A percentile compares a stretch with the other conserved stretches of the same genome.
These are phyloP conservation scores for Sphaerophoria rueppellii DNA, from an alignment of 2,888 invertebrate species.

Conservation along the genomic window DNA sequence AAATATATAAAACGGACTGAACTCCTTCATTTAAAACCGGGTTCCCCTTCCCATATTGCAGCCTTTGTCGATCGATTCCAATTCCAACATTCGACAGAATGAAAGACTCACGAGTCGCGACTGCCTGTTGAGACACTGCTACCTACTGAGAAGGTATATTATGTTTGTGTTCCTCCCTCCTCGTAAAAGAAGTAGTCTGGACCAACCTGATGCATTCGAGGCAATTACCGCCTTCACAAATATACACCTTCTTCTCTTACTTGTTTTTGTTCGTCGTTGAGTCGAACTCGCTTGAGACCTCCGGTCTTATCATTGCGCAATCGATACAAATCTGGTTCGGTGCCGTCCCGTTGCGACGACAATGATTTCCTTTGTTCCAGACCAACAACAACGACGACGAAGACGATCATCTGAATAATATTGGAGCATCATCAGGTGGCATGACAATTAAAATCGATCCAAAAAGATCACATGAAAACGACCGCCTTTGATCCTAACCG, in stretches of 20 bases:
- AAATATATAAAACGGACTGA: conserved; percentile 32
- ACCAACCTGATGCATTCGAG: conserved; percentile 38
- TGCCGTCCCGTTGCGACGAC: conserved; percentile 25
- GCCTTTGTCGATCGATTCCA: neutral
- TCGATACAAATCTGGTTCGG: conserved; percentile 70
- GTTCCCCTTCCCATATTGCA: conserved; percentile 24
- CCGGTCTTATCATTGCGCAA: conserved; percentile 56
- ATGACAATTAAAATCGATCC: conserved; percentile 76
- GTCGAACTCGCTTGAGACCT: neutral
- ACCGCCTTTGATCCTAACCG: conserved; percentile 71
- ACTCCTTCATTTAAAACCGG: conserved; percentile 43
- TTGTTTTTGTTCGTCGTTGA: neutral
- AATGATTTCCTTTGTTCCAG: conserved; percentile 60
- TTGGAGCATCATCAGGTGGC: conserved; percentile 76
- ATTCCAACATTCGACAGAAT: neutral
- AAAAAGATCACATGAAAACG: conserved; percentile 63
- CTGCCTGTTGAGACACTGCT: neutral
- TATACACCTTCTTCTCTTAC: conserved; percentile 38
- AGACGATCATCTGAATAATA: conserved; percentile 61
- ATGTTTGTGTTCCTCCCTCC: conserved; percentile 27
- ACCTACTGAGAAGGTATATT: neutral
- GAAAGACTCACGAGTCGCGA: neutral
- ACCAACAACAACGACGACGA: conserved; percentile 11
- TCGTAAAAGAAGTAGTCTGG: conserved; percentile 19
- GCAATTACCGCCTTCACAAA: conserved; percentile 73